Base-by-base conservation (phyloP, 2,113 vertebrate genomes). In the Callospermophilus lateralis region DNA sequence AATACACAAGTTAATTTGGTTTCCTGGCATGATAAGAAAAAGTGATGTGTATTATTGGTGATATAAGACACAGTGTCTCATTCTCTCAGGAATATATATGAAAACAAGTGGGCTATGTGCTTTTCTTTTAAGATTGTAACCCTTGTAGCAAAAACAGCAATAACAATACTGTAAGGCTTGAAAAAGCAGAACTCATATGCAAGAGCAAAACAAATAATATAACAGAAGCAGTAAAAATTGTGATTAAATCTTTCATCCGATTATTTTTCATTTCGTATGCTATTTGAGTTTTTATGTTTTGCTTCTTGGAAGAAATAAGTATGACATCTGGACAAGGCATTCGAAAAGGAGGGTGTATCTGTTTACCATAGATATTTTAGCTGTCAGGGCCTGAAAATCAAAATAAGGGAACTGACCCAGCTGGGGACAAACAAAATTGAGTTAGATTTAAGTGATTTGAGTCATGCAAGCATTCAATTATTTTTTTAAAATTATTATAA, bases 191-290 rank as follows among this genome's bases (percentile, higher is more conserved):
- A 58, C 83, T 76, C 53, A 42, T 48, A 15, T 51, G 63, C 93
- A 79, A 84, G 78, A 91, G 93, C 55, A 79, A 97, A 95, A 86
- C 96, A 98, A 96, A 96, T 89, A 93, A 68, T 95, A 20, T 16
- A 91, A 72, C 0, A 4, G 65, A 97, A 79, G 85, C 95, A 84
- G 83, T 96, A 95, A 96, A 97, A 93, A 84, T 22, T 81, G 68
- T 93, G 96, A 97, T 98, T 97, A 96, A 96, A 91, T 63, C 90
- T 94, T 89, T 96, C 95, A 97, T 96, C 97, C 32, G 70, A 79
- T 97, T 93, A 93, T 77, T 96, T 97, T 96, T 96, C 93, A 97
- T 96, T 95, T 97, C 73, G 28, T 68, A 63, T 94, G 70, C 85
- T 93, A 37, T 95, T 89, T 89, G 81, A 94, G 48, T 73, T 96